These are phyloP conservation scores for Sitta carolinensis DNA, from an alignment of 2,797 vertebrate genomes.

Conservation along the genomic window DNA sequence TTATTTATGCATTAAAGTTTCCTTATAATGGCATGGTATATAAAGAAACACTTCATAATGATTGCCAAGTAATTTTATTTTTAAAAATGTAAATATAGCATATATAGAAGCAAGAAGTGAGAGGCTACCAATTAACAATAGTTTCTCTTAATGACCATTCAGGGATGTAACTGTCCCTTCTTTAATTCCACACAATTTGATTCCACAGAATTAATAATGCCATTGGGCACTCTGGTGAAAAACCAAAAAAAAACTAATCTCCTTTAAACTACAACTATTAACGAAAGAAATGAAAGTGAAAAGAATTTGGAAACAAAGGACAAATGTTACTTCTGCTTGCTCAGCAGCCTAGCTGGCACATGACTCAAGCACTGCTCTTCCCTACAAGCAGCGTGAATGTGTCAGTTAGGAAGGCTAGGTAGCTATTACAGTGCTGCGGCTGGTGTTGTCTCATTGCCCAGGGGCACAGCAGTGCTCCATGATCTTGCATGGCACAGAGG, in stretches of 20 bases:
- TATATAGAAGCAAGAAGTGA: neutral
- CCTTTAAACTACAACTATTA: neutral
- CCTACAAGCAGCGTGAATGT: accelerated
- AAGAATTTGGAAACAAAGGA: neutral
- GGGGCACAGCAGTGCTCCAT: neutral
- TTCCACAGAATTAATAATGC: neutral
- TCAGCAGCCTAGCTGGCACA: neutral
- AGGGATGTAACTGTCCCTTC: neutral
- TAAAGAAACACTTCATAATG: neutral
- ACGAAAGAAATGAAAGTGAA: neutral
- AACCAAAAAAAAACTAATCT: neutral
- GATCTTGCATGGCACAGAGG: neutral
- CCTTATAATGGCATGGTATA: neutral
- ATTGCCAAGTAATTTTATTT: neutral
- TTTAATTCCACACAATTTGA: neutral
- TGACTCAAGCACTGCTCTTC: neutral
- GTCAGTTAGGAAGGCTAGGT: neutral
- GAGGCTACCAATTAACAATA: neutral
- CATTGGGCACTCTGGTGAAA: neutral
- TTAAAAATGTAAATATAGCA: neutral
- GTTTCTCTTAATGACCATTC: neutral
- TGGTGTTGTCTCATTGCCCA: neutral
- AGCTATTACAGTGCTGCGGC: too few species aligned
- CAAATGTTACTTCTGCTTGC: neutral
- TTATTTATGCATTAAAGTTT: neutral